These are phyloP conservation scores for Antennarius maculatus DNA, from an alignment of 2,797 vertebrate species.

Conservation along the genomic window DNA sequence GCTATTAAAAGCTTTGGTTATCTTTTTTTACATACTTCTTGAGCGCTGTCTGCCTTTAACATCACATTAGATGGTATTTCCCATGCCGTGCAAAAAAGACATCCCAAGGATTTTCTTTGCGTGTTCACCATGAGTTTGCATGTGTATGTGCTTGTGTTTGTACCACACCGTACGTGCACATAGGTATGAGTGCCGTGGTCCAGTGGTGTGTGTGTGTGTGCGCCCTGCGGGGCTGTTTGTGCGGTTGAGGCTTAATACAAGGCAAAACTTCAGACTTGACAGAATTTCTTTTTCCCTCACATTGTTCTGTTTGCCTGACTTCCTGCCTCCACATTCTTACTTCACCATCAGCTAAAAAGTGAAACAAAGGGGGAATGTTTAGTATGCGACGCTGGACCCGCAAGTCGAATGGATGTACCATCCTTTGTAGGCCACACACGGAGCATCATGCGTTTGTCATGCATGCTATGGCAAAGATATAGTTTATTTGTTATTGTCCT, in stretches of 20 bases:
- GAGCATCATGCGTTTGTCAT: conserved; percentile 16
- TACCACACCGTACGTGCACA: not conserved
- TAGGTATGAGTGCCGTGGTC: conserved; percentile 24
- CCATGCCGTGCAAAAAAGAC: conserved; percentile 6
- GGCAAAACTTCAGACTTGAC: conserved; percentile 15
- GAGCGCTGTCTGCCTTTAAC: not conserved
- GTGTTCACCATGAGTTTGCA: not conserved
- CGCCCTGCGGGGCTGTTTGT: conserved; percentile 12
- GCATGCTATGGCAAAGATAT: not conserved
- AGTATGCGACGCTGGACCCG: not conserved
- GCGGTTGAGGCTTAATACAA: conserved; percentile 17
- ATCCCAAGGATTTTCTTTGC: not conserved
- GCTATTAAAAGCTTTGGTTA: too few species aligned
- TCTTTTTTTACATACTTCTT: too few species aligned
- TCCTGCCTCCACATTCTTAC: conserved; percentile 40
- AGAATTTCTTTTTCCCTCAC: not conserved
- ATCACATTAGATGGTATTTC: conserved; percentile 16
- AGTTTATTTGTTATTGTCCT: conserved; percentile 4
- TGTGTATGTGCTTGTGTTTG: conserved; percentile 11
- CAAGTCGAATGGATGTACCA: not conserved
- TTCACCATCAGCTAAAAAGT: conserved; percentile 26
- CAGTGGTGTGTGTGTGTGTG: conserved; percentile 8
- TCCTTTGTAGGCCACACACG: not conserved
- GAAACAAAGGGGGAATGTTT: conserved; percentile 8
- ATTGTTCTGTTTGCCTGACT: conserved; percentile 20